Conservation (phyloP, 2,888 invertebrate species). For the Coelogynopora nodosa region DNA sequence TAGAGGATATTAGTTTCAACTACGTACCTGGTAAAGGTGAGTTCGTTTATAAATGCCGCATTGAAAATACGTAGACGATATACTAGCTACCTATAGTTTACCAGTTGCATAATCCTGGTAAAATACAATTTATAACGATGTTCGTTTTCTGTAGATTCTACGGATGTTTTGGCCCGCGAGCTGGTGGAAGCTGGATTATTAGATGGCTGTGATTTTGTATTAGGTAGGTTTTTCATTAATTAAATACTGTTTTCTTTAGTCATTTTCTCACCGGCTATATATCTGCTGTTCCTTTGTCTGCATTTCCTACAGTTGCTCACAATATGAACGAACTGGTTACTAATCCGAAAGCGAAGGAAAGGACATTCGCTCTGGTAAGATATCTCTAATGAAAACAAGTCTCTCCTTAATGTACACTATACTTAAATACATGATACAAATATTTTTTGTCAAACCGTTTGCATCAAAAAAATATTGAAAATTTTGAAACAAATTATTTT, state of each 20-base stretch:
- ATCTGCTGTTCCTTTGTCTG: too few species aligned
- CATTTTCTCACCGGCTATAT: background rate
- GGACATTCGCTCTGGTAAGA: conserved; percentile 28
- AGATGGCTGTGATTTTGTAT: conserved; percentile 34
- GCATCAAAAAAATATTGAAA: too few species aligned
- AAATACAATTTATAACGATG: background rate
- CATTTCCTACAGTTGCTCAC: conserved; percentile 22
- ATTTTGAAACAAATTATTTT: too few species aligned
- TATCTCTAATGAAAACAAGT: background rate
- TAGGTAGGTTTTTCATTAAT: conserved; percentile 19
- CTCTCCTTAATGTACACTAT: too few species aligned
- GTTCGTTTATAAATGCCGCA: background rate
- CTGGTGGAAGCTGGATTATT: conserved; percentile 29
- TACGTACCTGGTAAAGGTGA: background rate
- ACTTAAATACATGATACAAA: too few species aligned
- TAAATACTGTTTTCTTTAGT: background rate
- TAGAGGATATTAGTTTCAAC: background rate
- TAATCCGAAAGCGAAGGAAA: background rate
- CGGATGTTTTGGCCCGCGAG: conserved; percentile 34
- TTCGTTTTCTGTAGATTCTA: background rate
- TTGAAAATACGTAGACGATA: too few species aligned
- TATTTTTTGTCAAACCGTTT: too few species aligned
- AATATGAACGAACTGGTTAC: conserved; percentile 30
- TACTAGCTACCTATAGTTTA: too few species aligned
- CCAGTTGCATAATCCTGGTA: too few species aligned